These are phyloP conservation scores for Cataglyphis hispanica DNA, from an alignment of 1,140 invertebrate genomes.

Conservation along the genomic window DNA sequence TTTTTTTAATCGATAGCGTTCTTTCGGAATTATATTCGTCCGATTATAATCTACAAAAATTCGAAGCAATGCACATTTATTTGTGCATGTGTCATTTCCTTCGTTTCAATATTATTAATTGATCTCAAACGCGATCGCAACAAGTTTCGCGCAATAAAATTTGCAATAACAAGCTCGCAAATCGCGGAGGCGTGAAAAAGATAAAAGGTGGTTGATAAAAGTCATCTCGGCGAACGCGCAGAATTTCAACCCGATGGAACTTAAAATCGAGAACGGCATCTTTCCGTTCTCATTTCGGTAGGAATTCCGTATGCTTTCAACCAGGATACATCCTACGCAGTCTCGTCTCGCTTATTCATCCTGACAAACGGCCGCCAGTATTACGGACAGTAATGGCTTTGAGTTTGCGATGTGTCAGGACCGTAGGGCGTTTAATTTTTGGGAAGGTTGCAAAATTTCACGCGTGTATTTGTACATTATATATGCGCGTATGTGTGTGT, in stretches of 20 bases:
- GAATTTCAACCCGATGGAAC: conserved; percentile 7
- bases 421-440: conserved; percentile 19
- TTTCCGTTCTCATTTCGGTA: conserved; percentile 13
- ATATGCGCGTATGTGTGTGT: no score
- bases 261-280: neutral
- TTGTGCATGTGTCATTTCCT: neutral
- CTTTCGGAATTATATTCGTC: neutral
- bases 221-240: neutral
- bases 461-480: neutral
- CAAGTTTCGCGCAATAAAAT: conserved; percentile 29
- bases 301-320: conserved; percentile 40
- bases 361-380: neutral
- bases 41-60: neutral
- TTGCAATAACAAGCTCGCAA: conserved; percentile 35
- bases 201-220: conserved; percentile 8
- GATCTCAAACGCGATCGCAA: conserved; percentile 37
- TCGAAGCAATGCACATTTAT: conserved; percentile 9
- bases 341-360: conserved; percentile 3
- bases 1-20: neutral
- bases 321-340: neutral
- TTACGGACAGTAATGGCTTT: neutral
- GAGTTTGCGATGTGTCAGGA: conserved; percentile 27
- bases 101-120: neutral
- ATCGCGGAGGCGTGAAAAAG: neutral
- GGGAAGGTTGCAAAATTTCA: neutral